Base-by-base conservation (phyloP, 2,888 invertebrate species). In the Synanthedon formicaeformis region DNA sequence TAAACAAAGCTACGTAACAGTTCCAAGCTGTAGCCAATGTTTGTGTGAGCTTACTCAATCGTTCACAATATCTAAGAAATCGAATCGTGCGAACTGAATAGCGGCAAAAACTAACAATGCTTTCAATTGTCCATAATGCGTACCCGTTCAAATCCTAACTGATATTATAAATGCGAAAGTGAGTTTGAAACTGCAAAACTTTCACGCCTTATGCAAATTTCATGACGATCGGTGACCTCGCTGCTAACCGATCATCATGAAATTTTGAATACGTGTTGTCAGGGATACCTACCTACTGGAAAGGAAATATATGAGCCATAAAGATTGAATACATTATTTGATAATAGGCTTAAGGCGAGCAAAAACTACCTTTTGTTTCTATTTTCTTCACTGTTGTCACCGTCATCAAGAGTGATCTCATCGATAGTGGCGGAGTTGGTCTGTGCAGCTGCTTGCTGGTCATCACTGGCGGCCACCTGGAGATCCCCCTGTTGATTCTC, bases 311-410 rank as follows among this genome's bases (percentile, higher is more conserved):
- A n/a, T n/a, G n/a, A n/a, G n/a, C n/a, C n/a, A n/a, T n/a, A n/a
- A n/a, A n/a, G n/a, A n/a, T n/a, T 23, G 23, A 23, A 4, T 18
- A 18, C 2, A 18, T 4, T 23, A 23, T 23, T 23, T 23, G 23
- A 23, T 23, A 23, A 23, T 23, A 23, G 2, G 18, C 18, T 18
- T 18, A 18, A 18, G 18, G 18, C 18, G 5, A n/a, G 5, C 45
- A 49, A 18, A 14, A 49, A 11, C 1, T 57, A 86, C 88, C 95
- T 90, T 79, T 95, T 96, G 80, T 94, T 93, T 70, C 95, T 90
- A 78, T 93, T 93, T 74, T 94, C 93, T 71, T 94, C 92, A 67
- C 91, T 92, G 66, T 81, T 88, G 63, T 93, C 93, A 54, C 90
- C 89, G 66, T 93, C 92, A 60, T 92, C 92, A 62, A 93, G 82